phyloP scores from a whole-genome alignment of 2,888 invertebrate species.

The Heliconius erato region DNA sequence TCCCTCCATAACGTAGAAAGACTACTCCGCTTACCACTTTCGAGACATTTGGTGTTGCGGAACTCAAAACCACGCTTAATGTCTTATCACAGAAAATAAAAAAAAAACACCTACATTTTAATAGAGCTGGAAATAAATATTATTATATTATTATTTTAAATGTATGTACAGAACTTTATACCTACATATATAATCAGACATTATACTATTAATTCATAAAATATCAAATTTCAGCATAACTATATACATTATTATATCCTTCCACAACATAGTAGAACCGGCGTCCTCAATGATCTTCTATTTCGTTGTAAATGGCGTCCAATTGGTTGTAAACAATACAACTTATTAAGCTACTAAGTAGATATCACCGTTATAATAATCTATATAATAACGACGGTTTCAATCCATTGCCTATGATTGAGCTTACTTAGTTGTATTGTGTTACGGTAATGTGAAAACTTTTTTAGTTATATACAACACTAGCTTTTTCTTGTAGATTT shows the following conservation, averaged over 20 bases:
- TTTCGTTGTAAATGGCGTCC: conserved; percentile 11
- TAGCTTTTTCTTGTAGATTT: background rate
- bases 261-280: conserved; percentile 1
- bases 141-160: too few species aligned
- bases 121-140: too few species aligned
- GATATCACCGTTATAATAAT: conserved; percentile 34
- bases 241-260: background rate
- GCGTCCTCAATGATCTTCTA: conserved; percentile 13
- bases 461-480: conserved; percentile 59
- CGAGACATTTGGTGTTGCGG: too few species aligned
- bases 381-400: conserved; percentile 16
- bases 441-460: conserved; percentile 63
- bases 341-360: conserved; percentile 44
- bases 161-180: too few species aligned
- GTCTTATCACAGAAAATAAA: too few species aligned
- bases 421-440: background rate
- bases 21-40: too few species aligned
- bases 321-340: conserved; percentile 31
- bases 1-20: too few species aligned
- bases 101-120: too few species aligned
- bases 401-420: conserved; percentile 15
- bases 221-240: background rate
- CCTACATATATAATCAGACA: too few species aligned
- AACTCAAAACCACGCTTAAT: too few species aligned
- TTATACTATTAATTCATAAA: background rate